These are phyloP conservation scores for Eilema caniola DNA, from an alignment of 2,888 invertebrate genomes.

Conservation along the genomic window DNA sequence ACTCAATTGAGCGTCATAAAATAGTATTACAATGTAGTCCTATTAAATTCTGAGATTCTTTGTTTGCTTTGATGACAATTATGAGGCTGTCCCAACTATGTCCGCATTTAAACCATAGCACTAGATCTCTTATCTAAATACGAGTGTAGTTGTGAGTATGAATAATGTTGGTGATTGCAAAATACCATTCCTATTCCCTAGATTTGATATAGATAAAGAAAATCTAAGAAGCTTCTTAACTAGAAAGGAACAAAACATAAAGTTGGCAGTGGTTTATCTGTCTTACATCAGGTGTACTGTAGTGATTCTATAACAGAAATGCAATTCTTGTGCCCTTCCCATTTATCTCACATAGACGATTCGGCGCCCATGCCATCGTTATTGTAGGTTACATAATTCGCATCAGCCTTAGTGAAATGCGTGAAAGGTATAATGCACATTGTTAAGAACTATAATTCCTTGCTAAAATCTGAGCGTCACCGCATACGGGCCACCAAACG, in stretches of 20 bases:
- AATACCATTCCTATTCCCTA: not conserved
- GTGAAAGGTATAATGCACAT: not conserved
- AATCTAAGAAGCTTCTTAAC: not conserved
- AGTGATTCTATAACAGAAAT: not conserved
- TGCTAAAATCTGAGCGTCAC: not conserved
- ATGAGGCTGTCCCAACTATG: too few relatives aligned
- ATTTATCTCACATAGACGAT: not conserved
- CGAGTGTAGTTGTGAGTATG: too few relatives aligned
- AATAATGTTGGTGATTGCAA: too few relatives aligned
- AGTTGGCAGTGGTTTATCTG: not conserved
- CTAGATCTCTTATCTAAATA: too few relatives aligned
- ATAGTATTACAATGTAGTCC: too few relatives aligned
- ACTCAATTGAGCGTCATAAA: too few relatives aligned
- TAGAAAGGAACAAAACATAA: not conserved
- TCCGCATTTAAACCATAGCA: too few relatives aligned
- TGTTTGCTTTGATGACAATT: too few relatives aligned
- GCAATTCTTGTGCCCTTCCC: not conserved
- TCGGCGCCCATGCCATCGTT: not conserved
- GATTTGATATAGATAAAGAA: not conserved
- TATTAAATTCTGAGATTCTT: too few relatives aligned
- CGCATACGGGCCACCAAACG: too few relatives aligned
- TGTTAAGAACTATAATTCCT: not conserved
- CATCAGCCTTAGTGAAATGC: not conserved
- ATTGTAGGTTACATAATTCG: too few relatives aligned
- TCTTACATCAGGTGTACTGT: not conserved